Base-by-base conservation (phyloP, 2,888 invertebrate species). In the Schizaphis graminum region DNA sequence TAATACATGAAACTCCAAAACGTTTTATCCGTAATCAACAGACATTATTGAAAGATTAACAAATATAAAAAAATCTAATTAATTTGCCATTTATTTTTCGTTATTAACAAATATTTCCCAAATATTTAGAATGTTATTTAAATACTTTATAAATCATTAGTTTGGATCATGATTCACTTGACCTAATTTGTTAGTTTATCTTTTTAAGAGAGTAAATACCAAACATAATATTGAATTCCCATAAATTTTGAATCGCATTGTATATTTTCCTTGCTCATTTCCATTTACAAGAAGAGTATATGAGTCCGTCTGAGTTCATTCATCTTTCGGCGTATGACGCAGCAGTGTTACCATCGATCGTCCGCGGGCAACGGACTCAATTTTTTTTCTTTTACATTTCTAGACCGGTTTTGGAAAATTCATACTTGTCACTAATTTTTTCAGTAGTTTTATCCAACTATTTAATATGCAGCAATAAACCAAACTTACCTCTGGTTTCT, bases 281-380 rank as follows among this genome's bases (percentile, higher is more conserved):
- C 92, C 87, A 88, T 26, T 67, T 35, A 49, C 61, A 2, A 8
- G 10, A 5, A 41, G n/a, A 49, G 67, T 88, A 67, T 67, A 87
- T 49, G 26, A 87, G 87, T 92, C 92, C 92, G 92, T 28, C 28
- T 44, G 90, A 85, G 93, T 93, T 93, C 93, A 93, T 93, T 93
- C 85, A 93, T 93, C 93, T 93, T 90, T 89, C 26, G 28, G 56
- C 77, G 44, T 41, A 49, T 87, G 92, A 87, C 92, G 92, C 67
- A 87, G 92, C 87, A 87, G 87, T 67, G 61, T 41, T 87, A 87
- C 87, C 28, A 92, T 67, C 87, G 91, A 92, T 53, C 87, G 92
- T 92, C 28, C 49, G 13, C 61, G 93, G 90, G 85, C 90, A 93
- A 93, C 90, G 90, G 90, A 93, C 93, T 90, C 35, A 87, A 92